Conservation (phyloP, 2,888 invertebrate species). For the Caenorhabditis drosophilae region DNA sequence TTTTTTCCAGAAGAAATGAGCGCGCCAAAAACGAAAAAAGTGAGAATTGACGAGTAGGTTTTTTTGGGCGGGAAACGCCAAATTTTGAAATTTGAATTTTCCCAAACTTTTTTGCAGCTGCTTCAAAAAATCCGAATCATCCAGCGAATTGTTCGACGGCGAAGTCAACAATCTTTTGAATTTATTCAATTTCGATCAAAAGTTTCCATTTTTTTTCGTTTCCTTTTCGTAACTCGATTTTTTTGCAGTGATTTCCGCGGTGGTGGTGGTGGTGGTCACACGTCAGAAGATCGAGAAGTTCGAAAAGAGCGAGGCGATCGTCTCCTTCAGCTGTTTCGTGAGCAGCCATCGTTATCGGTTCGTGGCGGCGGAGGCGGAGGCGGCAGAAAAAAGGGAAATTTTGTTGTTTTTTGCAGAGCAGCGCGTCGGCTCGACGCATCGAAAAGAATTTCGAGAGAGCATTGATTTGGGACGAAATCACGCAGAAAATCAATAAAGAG, state of each 20-base stretch:
- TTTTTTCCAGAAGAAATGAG: too few species aligned
- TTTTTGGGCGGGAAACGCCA: background rate
- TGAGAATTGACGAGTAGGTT: conserved; percentile 13
- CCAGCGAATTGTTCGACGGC: background rate
- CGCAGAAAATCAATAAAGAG: conserved; percentile 25
- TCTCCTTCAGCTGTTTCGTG: background rate
- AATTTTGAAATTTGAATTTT: background rate
- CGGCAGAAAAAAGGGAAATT: background rate
- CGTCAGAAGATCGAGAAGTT: conserved; percentile 3
- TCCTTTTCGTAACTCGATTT: background rate
- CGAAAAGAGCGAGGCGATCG: conserved; percentile 8
- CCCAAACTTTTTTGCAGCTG: background rate
- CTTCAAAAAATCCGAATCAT: background rate
- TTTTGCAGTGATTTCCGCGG: too few species aligned
- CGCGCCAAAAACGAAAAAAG: conserved; percentile 1
- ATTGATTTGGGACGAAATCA: conserved; percentile 30
- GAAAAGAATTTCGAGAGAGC: conserved; percentile 27
- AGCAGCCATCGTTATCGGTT: conserved; percentile 4
- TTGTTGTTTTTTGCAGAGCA: background rate
- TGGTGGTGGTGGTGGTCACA: too few species aligned
- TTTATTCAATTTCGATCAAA: background rate
- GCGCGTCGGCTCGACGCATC: background rate
- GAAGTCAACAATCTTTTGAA: background rate
- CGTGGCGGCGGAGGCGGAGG: background rate
- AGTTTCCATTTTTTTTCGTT: background rate